Evolutionary conservation across 2,113 vertebrate species (phyloP).

Genomic region (Thermophis baileyi): DNA sequence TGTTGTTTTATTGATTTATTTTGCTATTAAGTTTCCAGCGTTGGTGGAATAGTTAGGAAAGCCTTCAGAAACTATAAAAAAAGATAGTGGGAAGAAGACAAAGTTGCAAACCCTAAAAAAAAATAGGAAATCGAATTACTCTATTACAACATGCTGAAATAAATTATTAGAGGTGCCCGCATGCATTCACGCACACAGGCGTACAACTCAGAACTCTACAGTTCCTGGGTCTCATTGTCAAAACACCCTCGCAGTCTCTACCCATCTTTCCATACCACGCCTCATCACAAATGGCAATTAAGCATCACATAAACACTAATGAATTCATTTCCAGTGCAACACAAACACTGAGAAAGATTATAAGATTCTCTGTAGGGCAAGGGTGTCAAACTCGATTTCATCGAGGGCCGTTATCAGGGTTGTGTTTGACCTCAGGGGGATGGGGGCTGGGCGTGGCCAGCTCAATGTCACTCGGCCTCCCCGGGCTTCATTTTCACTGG

Average conservation of each 20-base stretch:
- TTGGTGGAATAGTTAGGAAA: background rate
- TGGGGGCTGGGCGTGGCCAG: no score
- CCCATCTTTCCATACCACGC: background rate
- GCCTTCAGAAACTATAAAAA: background rate
- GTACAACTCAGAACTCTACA: background rate
- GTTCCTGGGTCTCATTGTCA: background rate
- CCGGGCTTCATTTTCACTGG: no score
- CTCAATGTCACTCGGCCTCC: no score
- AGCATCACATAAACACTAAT: constrained; percentile 3
- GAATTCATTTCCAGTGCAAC: constrained; percentile 10
- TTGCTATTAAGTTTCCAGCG: background rate
- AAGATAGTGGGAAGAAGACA: background rate
- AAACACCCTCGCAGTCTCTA: background rate
- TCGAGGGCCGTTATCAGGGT: no score
- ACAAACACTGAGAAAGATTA: constrained; percentile 13
- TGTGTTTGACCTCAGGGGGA: no score
- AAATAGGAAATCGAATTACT: background rate
- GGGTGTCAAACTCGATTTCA: no score
- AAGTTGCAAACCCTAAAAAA: background rate
- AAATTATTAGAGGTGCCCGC: background rate
- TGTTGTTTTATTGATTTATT: background rate
- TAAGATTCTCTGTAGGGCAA: background rate
- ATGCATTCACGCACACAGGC: background rate
- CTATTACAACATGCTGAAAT: no score
- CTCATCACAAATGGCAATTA: constrained; percentile 2